These are phyloP conservation scores for Thera obeliscata DNA, from an alignment of 2,888 invertebrate species.

Conservation along the genomic window DNA sequence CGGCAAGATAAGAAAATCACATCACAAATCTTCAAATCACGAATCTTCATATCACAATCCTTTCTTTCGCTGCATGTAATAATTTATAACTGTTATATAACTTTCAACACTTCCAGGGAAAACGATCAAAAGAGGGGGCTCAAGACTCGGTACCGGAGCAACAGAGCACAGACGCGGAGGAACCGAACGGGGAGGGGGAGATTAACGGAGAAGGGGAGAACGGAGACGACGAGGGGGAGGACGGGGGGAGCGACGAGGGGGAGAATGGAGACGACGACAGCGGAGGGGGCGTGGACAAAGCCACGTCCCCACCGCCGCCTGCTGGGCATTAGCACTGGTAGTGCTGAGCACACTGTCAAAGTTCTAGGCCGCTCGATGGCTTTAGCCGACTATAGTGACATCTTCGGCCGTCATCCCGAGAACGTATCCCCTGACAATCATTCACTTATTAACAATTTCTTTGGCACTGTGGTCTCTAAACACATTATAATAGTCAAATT, in stretches of 20 bases:
- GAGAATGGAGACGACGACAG: constrained; percentile 52
- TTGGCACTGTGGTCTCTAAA: too few relatives aligned
- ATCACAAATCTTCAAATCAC: too few relatives aligned
- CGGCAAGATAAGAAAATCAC: too few relatives aligned
- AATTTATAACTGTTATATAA: not conserved
- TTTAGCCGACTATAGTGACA: too few relatives aligned
- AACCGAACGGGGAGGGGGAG: constrained; percentile 54
- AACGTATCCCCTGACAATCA: too few relatives aligned
- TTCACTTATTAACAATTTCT: too few relatives aligned
- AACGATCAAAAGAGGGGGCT: constrained; percentile 66
- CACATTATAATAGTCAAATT: too few relatives aligned
- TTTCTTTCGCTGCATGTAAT: too few relatives aligned
- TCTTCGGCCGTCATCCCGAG: too few relatives aligned
- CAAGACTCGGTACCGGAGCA: constrained; percentile 54
- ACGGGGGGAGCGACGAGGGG: constrained; percentile 51
- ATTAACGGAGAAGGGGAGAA: constrained; percentile 56
- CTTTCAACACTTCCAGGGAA: constrained; percentile 51
- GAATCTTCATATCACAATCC: too few relatives aligned
- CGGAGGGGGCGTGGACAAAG: constrained; percentile 67
- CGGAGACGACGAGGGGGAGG: constrained; percentile 58
- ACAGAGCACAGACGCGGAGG: constrained; percentile 52
- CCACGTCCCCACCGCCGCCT: constrained; percentile 80
- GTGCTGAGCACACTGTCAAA: not conserved
- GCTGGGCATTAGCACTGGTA: not conserved
- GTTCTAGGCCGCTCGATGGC: too few relatives aligned